A percentile compares a stretch with the other conserved stretches of the same genome.
Conservation (phyloP, 2,113 vertebrate genomes). For the Hydrochoerus hydrochaeris region DNA sequence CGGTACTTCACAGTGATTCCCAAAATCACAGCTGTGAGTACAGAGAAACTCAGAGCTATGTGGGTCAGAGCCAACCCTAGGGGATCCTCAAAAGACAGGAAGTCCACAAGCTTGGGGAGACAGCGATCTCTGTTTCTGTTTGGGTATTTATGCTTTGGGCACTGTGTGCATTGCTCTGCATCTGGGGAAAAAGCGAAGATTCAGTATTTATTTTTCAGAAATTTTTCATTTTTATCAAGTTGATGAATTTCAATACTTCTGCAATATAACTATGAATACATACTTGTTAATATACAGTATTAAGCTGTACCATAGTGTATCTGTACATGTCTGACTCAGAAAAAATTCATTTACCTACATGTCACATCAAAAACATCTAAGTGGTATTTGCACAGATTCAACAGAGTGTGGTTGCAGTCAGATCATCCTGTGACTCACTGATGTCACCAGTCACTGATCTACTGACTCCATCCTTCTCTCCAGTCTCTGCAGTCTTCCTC, state of each 20-base stretch:
- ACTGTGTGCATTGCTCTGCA: background rate
- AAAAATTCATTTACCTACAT: background rate
- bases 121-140: background rate
- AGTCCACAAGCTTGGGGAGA: background rate
- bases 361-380: background rate
- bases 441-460: background rate
- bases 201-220: background rate
- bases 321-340: background rate
- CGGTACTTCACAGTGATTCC: too few species aligned
- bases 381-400: background rate
- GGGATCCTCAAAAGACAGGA: background rate
- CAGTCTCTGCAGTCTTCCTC: background rate
- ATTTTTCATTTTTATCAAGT: background rate
- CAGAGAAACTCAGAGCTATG: too few species aligned
- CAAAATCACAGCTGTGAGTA: too few species aligned
- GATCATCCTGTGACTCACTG: background rate
- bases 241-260: background rate
- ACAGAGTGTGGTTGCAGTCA: too few species aligned
- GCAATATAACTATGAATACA: background rate
- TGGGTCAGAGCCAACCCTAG: background rate
- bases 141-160: background rate
- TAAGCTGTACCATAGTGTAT: background rate
- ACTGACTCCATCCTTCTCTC: background rate
- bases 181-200: background rate
- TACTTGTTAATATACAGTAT: rapidly evolving